Conservation (phyloP, 2,113 vertebrate genomes). For the Crocuta crocuta region DNA sequence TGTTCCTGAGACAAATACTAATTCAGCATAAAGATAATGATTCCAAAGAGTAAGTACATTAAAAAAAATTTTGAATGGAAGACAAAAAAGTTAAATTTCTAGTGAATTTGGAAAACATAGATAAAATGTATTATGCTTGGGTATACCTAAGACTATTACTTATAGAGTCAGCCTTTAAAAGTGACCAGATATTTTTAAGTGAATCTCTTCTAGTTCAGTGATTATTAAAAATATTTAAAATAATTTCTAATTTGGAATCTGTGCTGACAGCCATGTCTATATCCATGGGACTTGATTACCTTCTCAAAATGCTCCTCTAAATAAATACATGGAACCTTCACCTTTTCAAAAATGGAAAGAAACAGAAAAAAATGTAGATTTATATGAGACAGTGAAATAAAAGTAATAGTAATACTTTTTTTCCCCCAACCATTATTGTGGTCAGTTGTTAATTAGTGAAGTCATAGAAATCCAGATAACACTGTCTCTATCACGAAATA, state of each 20-base stretch:
- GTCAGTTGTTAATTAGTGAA: neutral
- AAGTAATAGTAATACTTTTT: neutral
- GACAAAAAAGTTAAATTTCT: neutral
- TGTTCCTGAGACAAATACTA: slow-evolving; percentile 53
- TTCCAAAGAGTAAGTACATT: neutral
- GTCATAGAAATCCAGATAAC: neutral
- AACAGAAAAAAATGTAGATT: neutral
- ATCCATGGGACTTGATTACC: neutral
- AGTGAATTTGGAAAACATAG: neutral
- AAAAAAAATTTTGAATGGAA: neutral
- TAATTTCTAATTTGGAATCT: neutral
- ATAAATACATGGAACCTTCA: neutral
- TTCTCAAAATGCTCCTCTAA: neutral
- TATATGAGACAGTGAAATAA: neutral
- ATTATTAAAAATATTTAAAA: neutral
- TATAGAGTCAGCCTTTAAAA: neutral
- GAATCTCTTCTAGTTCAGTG: neutral
- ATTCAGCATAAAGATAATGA: slow-evolving; percentile 47
- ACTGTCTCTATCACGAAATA: neutral
- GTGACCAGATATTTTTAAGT: neutral
- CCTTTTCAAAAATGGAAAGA: neutral
- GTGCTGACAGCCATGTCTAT: too few species aligned
- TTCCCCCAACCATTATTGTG: neutral
- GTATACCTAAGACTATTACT: neutral
- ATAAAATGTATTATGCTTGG: neutral